These are phyloP conservation scores for Rhagophthalmus giganteus DNA, from an alignment of 2,888 invertebrate genomes.

Conservation along the genomic window DNA sequence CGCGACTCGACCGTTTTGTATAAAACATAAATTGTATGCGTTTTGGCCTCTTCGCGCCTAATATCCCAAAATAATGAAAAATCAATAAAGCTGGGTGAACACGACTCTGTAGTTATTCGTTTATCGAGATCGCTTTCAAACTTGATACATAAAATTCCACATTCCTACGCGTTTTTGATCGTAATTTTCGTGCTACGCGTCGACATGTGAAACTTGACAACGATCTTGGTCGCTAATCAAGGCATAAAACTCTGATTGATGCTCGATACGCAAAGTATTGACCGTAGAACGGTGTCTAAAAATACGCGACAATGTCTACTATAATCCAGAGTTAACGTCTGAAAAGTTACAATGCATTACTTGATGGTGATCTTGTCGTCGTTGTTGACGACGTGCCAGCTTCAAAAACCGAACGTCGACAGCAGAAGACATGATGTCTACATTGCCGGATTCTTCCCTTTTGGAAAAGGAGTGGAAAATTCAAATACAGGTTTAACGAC, in stretches of 20 bases:
- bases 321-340: too few relatives aligned
- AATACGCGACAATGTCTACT: too few relatives aligned
- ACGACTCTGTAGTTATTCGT: conserved; percentile 1
- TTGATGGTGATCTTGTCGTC: conserved; percentile 15
- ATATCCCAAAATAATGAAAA: not conserved
- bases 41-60: not conserved
- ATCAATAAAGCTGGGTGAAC: conserved; percentile 7
- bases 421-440: conserved; percentile 81
- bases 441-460: conserved; percentile 92
- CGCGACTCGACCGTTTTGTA: too few relatives aligned
- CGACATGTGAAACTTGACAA: too few relatives aligned
- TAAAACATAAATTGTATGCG: not conserved
- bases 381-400: conserved; percentile 18
- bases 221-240: too few relatives aligned
- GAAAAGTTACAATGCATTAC: conserved; percentile 7
- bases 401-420: conserved; percentile 70
- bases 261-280: too few relatives aligned
- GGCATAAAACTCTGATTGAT: too few relatives aligned
- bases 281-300: too few relatives aligned
- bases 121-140: not conserved
- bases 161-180: too few relatives aligned
- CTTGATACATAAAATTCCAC: too few relatives aligned
- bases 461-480: conserved; percentile 80
- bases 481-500: conserved; percentile 79
- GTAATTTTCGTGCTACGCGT: too few relatives aligned